phyloP scores from a whole-genome alignment of 2,888 invertebrate species.

The Cylindroiulus punctatus region DNA sequence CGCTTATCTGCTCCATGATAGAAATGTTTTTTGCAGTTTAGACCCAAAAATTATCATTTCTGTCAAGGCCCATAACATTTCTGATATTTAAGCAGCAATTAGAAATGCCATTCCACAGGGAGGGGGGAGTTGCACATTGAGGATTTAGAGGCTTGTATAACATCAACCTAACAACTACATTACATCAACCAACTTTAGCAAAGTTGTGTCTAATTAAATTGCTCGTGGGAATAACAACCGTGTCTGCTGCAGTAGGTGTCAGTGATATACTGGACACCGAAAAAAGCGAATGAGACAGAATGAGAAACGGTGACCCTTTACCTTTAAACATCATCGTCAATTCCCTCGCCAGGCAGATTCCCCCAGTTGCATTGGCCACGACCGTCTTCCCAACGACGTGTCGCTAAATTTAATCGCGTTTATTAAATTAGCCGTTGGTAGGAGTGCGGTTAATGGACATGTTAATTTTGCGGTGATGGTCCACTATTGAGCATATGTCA shows the following conservation, averaged over 20 bases:
- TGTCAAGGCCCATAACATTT: too few species aligned
- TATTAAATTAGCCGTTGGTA: slow-evolving; percentile 38
- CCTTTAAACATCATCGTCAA: not conserved
- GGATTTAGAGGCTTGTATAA: too few species aligned
- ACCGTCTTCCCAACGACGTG: not conserved
- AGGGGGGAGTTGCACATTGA: too few species aligned
- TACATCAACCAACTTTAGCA: not conserved
- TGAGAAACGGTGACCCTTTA: not conserved
- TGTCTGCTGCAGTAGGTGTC: too few species aligned
- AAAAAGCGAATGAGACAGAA: not conserved
- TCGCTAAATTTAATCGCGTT: slow-evolving; percentile 29
- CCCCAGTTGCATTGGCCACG: not conserved
- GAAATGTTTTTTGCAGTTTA: too few species aligned
- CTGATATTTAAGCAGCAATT: too few species aligned
- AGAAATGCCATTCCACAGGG: too few species aligned
- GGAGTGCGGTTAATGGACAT: slow-evolving; percentile 47
- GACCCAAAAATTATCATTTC: too few species aligned
- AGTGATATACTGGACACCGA: not conserved
- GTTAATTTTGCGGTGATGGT: slow-evolving; percentile 39
- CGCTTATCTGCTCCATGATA: too few species aligned
- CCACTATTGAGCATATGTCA: slow-evolving; percentile 36
- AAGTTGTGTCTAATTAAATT: not conserved
- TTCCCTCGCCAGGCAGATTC: not conserved
- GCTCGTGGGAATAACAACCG: not conserved
- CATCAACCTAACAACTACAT: too few species aligned